phyloP scores from a whole-genome alignment of 2,797 vertebrate genomes.

The Paramormyrops hopkinsi region DNA sequence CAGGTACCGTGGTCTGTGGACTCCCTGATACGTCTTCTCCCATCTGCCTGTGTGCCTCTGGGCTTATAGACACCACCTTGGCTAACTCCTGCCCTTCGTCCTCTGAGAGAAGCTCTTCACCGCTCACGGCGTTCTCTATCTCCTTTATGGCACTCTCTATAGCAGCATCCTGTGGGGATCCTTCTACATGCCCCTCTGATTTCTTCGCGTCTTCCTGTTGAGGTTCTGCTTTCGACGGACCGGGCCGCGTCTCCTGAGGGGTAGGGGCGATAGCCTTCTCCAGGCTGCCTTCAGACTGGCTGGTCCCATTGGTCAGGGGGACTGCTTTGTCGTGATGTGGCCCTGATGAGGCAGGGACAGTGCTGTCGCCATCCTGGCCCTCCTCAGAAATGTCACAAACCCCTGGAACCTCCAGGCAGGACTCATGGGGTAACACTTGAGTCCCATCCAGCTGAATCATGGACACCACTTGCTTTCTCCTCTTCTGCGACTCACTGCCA shows the following conservation, averaged over 20 bases:
- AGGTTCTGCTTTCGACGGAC: neutral
- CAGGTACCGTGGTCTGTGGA: neutral
- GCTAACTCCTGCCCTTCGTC: neutral
- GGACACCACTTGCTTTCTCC: constrained; percentile 84
- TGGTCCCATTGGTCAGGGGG: constrained; percentile 52
- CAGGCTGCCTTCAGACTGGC: constrained; percentile 29
- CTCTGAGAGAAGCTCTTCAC: constrained; percentile 27
- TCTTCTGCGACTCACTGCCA: constrained; percentile 45
- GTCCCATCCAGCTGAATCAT: constrained; percentile 71
- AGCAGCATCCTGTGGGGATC: constrained; percentile 11
- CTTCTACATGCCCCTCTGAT: constrained; percentile 35
- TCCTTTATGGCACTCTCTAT: constrained; percentile 34
- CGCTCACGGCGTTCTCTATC: constrained; percentile 32
- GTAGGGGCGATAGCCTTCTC: neutral
- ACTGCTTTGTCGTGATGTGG: neutral
- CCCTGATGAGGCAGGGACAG: constrained; percentile 34
- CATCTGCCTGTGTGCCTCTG: constrained; percentile 17
- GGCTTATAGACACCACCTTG: neutral
- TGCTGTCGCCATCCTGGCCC: constrained; percentile 29
- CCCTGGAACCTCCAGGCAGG: constrained; percentile 47
- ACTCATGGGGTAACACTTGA: constrained; percentile 44
- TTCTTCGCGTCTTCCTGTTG: constrained; percentile 19
- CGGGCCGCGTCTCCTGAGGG: neutral
- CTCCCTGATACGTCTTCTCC: constrained; percentile 25
- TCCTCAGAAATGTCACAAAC: constrained; percentile 51